A percentile compares a stretch with the other conserved stretches of the same genome.
Conservation (phyloP, 2,888 invertebrate genomes). For the Philereme transversata region DNA sequence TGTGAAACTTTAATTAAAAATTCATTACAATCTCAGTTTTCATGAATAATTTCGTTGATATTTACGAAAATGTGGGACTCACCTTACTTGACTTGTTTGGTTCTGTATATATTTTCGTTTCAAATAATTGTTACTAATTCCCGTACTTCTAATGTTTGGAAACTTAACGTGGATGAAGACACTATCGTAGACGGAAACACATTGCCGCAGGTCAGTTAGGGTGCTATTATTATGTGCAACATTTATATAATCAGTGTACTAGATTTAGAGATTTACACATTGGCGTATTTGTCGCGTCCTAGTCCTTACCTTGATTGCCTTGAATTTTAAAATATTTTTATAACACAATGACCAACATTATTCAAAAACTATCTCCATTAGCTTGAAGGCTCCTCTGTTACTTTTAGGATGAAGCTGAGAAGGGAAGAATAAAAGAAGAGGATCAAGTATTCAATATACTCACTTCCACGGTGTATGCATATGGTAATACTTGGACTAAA, state of each 20-base stretch:
- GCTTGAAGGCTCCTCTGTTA: constrained; percentile 10
- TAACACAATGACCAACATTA: constrained; percentile 16
- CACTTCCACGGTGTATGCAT: constrained; percentile 86
- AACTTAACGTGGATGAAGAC: constrained; percentile 89
- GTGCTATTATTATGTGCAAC: constrained; percentile 44
- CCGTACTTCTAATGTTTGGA: constrained; percentile 92
- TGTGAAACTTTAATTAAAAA: constrained; percentile 53
- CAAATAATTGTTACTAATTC: constrained; percentile 90
- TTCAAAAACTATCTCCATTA: neutral
- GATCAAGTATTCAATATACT: constrained; percentile 91
- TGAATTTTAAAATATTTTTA: constrained; percentile 42
- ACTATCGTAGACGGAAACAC: constrained; percentile 88
- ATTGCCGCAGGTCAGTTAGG: constrained; percentile 78
- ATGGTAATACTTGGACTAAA: constrained; percentile 87
- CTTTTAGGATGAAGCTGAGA: constrained; percentile 73
- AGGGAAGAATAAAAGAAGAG: constrained; percentile 78
- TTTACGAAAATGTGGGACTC: constrained; percentile 81
- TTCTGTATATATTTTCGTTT: constrained; percentile 88
- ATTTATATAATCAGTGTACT: constrained; percentile 68
- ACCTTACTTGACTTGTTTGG: constrained; percentile 85
- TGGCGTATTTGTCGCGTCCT: constrained; percentile 46
- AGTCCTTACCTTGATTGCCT: constrained; percentile 48
- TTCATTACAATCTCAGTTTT: constrained; percentile 51
- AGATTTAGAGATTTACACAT: constrained; percentile 45
- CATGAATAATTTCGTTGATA: constrained; percentile 61